Percentiles rank a stretch among this genome's conserved stretches.
Conservation (phyloP, 1,140 invertebrate species). For the Heterodera carotae region DNA sequence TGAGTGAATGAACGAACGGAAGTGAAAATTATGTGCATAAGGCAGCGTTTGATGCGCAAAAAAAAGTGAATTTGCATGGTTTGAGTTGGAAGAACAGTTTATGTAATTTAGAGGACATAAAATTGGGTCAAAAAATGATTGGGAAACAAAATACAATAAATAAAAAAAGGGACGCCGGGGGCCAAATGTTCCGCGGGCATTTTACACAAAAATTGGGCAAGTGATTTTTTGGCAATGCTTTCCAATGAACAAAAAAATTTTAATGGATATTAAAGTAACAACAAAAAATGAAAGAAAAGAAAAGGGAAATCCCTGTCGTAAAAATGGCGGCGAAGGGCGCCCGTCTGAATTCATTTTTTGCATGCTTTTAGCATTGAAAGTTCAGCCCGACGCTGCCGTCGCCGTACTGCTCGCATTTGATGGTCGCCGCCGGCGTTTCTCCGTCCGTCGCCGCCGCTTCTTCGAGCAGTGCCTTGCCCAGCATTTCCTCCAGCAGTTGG, state of each 20-base stretch:
- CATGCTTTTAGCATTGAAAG: background rate
- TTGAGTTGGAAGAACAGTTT: background rate
- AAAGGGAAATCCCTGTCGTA: background rate
- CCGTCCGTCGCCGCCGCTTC: background rate
- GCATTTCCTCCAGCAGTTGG: constrained; percentile 1
- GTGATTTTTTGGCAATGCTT: background rate
- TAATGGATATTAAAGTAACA: too few relatives aligned
- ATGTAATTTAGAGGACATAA: background rate
- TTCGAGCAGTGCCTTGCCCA: background rate
- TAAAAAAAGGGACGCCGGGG: too few relatives aligned
- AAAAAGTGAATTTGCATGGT: background rate
- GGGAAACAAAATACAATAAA: too few relatives aligned
- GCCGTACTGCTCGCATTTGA: background rate
- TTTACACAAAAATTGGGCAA: background rate
- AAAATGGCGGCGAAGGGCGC: background rate
- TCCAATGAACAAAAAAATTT: background rate
- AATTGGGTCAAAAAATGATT: background rate
- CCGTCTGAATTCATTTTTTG: too few relatives aligned
- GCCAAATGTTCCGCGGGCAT: too few relatives aligned
- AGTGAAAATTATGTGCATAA: background rate
- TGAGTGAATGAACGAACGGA: too few relatives aligned
- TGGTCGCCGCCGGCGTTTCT: background rate
- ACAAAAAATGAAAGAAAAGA: background rate
- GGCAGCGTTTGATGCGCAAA: background rate
- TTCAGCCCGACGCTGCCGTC: background rate